Evolutionary conservation across 1,140 invertebrate genomes (phyloP).

Genomic region (Dendroctonus valens): DNA sequence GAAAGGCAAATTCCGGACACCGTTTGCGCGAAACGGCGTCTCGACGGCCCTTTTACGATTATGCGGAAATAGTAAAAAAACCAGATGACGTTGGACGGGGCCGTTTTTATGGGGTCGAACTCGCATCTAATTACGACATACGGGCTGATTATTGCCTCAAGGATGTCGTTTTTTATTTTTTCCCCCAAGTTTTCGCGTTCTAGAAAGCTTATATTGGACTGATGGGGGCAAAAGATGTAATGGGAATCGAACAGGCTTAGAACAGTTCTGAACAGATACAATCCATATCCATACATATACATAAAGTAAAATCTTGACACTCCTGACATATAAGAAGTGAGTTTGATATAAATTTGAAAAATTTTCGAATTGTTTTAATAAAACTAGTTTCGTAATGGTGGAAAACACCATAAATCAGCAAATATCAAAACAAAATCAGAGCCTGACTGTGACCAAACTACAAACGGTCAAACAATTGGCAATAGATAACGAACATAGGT

Average conservation of each 20-base stretch:
- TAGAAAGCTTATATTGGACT: not conserved
- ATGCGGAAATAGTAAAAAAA: slow-evolving; percentile 51
- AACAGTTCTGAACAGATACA: too few species aligned
- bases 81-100: slow-evolving; percentile 45
- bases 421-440: slow-evolving; percentile 20
- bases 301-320: too few species aligned
- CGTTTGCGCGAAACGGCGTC: slow-evolving; percentile 50
- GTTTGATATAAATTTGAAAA: too few species aligned
- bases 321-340: too few species aligned
- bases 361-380: too few species aligned
- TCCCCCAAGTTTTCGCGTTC: slow-evolving; percentile 1
- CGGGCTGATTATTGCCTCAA: slow-evolving; percentile 41
- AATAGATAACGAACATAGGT: slow-evolving; percentile 27
- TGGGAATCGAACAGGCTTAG: too few species aligned
- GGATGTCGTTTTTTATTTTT: slow-evolving; percentile 33
- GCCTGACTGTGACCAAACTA: slow-evolving; percentile 14
- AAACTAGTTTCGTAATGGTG: too few species aligned
- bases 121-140: slow-evolving; percentile 48
- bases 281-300: too few species aligned
- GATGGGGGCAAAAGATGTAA: too few species aligned
- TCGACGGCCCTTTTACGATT: slow-evolving; percentile 48
- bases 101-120: slow-evolving; percentile 38
- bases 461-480: slow-evolving; percentile 25
- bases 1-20: slow-evolving; percentile 49
- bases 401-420: too few species aligned